Percentiles rank a stretch among this genome's conserved stretches.
Conservation (phyloP, 2,888 invertebrate genomes). For the Cyclophora albipunctata region DNA sequence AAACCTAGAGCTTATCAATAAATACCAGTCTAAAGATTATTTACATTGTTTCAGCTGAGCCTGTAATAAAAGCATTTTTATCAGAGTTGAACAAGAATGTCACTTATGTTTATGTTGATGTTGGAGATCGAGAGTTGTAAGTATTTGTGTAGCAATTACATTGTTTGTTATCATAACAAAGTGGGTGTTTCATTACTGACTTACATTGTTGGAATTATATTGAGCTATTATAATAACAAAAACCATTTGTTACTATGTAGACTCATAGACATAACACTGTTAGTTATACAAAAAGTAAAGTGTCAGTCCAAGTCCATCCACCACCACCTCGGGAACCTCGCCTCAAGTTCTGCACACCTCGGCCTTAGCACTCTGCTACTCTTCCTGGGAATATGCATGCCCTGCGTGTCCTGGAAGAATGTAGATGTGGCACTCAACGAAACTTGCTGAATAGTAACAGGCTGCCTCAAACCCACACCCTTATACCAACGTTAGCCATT, state of each 20-base stretch:
- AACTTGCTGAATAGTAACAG: not conserved
- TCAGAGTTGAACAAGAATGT: slow-evolving; percentile 75
- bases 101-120: slow-evolving; percentile 84
- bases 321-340: too few relatives aligned
- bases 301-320: too few relatives aligned
- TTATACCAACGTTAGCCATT: not conserved
- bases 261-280: too few relatives aligned
- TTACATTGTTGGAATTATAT: not conserved
- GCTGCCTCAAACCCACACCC: not conserved
- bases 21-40: too few relatives aligned
- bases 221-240: too few relatives aligned
- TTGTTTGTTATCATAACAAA: not conserved
- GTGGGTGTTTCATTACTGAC: not conserved
- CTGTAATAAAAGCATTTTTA: slow-evolving; percentile 82
- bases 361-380: too few relatives aligned
- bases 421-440: not conserved
- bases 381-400: not conserved
- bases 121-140: slow-evolving; percentile 85
- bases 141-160: slow-evolving; percentile 34
- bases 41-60: slow-evolving; percentile 78
- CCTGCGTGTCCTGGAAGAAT: not conserved
- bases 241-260: too few relatives aligned
- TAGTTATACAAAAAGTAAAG: too few relatives aligned
- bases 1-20: too few relatives aligned
- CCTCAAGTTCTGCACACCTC: too few relatives aligned